Conservation (phyloP, 2,113 vertebrate genomes). For the Herpetotheres cachinnans region DNA sequence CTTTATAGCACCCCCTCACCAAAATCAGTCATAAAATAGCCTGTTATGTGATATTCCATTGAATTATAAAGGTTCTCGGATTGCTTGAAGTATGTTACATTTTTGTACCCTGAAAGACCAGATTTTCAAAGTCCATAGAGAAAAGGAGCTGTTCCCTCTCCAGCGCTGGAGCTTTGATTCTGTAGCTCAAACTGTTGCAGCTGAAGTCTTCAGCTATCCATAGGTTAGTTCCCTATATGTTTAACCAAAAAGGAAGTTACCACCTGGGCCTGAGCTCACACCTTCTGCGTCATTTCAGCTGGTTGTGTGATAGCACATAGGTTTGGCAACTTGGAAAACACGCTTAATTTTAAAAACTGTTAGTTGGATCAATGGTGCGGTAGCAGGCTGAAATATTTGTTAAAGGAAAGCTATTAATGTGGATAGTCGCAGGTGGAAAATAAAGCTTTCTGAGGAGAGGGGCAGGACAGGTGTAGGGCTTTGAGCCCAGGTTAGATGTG, state of each 20-base stretch:
- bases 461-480: neutral
- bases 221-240: neutral
- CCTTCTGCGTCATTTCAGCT: neutral
- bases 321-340: neutral
- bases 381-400: neutral
- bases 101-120: neutral
- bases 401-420: neutral
- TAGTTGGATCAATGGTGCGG: neutral
- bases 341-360: neutral
- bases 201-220: neutral
- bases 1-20: neutral
- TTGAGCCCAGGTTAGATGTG: neutral
- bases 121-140: neutral
- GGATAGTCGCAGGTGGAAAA: neutral
- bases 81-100: neutral
- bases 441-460: neutral
- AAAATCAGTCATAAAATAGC: neutral
- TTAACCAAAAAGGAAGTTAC: neutral
- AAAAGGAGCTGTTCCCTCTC: neutral
- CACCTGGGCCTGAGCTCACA: neutral
- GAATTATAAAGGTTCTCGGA: neutral
- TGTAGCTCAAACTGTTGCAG: neutral
- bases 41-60: neutral
- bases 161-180: neutral
- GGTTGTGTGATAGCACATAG: rapidly evolving